Conservation (phyloP, 2,113 vertebrate genomes). For the Empidonax alnorum region DNA sequence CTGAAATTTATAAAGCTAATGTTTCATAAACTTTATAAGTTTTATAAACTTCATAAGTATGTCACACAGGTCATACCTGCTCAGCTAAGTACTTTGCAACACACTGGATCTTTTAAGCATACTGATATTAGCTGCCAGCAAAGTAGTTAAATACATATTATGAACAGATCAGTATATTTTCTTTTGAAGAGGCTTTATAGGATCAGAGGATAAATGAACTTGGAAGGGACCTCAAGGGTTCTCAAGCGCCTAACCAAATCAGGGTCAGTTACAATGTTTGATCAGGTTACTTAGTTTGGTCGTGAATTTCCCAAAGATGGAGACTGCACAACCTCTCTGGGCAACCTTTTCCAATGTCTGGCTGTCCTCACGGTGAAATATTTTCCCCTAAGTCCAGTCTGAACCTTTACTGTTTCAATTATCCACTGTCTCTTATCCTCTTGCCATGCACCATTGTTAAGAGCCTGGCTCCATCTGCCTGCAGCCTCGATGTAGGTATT, state of each 20-base stretch:
- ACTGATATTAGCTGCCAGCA: background rate
- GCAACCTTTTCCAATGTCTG: background rate
- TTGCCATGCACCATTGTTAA: background rate
- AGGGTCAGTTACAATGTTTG: background rate
- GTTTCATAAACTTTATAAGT: background rate
- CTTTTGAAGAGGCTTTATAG: background rate
- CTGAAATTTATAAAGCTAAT: background rate
- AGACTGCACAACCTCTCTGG: background rate
- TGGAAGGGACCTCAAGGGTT: background rate
- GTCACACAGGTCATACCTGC: background rate
- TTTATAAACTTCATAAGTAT: background rate
- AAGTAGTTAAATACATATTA: background rate
- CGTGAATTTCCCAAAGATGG: background rate
- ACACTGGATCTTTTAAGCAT: background rate
- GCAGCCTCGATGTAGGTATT: background rate
- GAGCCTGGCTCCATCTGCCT: background rate
- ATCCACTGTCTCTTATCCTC: background rate
- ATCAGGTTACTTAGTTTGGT: background rate
- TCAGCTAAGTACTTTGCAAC: background rate
- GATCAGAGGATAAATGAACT: background rate
- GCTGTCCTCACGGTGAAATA: background rate
- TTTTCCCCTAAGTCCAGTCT: background rate
- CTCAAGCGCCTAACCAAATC: background rate
- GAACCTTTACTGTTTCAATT: background rate
- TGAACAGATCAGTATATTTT: background rate